Conservation (phyloP, 1,140 invertebrate species). For the Ceratosolen fusciceps region DNA sequence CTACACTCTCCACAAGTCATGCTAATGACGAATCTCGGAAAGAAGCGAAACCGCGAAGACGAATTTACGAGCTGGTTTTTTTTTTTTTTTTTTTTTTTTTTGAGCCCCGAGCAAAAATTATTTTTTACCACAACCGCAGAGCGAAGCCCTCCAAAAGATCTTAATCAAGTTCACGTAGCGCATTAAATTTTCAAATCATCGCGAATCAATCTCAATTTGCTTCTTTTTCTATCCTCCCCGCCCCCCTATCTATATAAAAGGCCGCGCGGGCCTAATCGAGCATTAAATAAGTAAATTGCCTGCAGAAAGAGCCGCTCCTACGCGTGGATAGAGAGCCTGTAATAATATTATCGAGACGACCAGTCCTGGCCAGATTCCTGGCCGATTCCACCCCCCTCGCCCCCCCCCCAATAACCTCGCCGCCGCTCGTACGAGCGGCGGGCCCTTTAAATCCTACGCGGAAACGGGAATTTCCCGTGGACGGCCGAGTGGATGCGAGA, state of each 20-base stretch:
- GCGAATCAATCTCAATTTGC: conserved; percentile 22
- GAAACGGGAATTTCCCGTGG: neutral
- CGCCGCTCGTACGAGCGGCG: neutral
- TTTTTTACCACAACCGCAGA: conserved; percentile 48
- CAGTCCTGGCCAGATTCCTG: too few species aligned
- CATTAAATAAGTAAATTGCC: conserved; percentile 25
- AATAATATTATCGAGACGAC: too few species aligned
- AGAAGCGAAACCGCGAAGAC: conserved; percentile 39
- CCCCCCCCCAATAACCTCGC: too few species aligned
- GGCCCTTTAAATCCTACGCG: neutral
- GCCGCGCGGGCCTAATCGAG: conserved; percentile 19
- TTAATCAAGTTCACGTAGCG: conserved; percentile 44
- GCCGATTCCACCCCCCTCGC: too few species aligned
- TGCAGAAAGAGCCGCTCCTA: neutral
- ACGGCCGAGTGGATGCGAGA: neutral
- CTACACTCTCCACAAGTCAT: conserved; percentile 25
- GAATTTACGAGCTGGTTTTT: conserved; percentile 46
- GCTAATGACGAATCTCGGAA: conserved; percentile 22
- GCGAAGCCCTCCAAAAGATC: conserved; percentile 37
- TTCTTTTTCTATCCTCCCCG: neutral
- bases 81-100: too few species aligned
- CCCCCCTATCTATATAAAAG: too few species aligned
- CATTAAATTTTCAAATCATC: conserved; percentile 45
- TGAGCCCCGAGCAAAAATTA: conserved; percentile 34
- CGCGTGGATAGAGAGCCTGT: too few species aligned